These are phyloP conservation scores for Salarias fasciatus DNA, from an alignment of 2,797 vertebrate genomes.

Conservation along the genomic window DNA sequence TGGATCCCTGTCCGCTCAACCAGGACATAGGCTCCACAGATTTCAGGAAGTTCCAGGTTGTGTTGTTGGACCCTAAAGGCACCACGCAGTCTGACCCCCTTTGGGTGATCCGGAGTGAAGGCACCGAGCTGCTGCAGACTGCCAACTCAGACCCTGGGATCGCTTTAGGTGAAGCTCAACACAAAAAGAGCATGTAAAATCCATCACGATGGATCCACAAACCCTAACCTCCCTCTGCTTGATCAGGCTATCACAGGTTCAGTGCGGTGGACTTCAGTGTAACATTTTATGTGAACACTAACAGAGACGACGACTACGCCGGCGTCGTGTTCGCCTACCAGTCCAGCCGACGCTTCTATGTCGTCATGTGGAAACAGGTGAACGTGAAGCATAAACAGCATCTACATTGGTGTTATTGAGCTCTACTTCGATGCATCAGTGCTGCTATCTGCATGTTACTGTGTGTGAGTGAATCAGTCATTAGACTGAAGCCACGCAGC, in stretches of 20 bases:
- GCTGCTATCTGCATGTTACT: too few species aligned
- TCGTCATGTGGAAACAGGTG: slow-evolving; percentile 99
- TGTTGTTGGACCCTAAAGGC: slow-evolving; percentile 94
- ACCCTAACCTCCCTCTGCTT: slow-evolving; percentile 3
- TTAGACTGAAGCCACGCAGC: too few species aligned
- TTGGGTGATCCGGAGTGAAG: slow-evolving; percentile 96
- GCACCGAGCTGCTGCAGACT: slow-evolving; percentile 94
- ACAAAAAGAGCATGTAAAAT: neutral
- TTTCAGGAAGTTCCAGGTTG: slow-evolving; percentile 96
- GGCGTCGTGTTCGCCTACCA: slow-evolving; percentile 97
- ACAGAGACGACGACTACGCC: slow-evolving; percentile 95
- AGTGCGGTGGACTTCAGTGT: slow-evolving; percentile 95
- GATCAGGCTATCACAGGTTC: slow-evolving; percentile 91
- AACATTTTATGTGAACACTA: slow-evolving; percentile 96
- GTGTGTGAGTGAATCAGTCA: too few species aligned
- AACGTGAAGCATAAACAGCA: too few species aligned
- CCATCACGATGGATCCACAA: too few species aligned
- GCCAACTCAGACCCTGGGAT: slow-evolving; percentile 98
- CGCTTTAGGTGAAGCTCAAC: slow-evolving; percentile 85
- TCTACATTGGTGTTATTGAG: too few species aligned
- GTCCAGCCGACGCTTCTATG: slow-evolving; percentile 95
- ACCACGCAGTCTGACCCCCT: slow-evolving; percentile 96
- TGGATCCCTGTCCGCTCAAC: slow-evolving; percentile 95
- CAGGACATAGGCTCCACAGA: slow-evolving; percentile 90
- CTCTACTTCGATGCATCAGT: too few species aligned